Evolutionary conservation across 2,888 invertebrate genomes (phyloP), one percentile per base, ranked within the genome.

Genomic region (Aphidius colemani): DNA sequence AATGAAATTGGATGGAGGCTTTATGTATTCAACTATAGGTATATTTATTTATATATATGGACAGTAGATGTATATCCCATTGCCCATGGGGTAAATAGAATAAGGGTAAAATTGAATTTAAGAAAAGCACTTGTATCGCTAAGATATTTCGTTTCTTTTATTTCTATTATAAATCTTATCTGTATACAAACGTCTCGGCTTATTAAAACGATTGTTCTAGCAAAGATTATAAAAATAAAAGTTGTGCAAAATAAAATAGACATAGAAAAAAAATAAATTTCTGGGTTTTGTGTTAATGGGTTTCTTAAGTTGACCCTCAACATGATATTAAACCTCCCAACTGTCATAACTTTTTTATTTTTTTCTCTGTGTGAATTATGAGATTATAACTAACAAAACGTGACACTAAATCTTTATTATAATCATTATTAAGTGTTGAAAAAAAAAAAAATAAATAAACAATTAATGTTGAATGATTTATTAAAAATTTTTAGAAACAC

Each of bases 291-390:
- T 30, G 1, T 72, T 76, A 75, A 75, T 75, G 74, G 74, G 30
- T 71, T 73, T 74, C 73, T 74, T 72, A 75, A 75, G 74, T 73
- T 69, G 69, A 72, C 63, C 66, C 63, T 44, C 51, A 11, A 50
- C 63, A 62, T 66, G 68, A 5, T 30, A 30, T 30, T 30, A 30
- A 30, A 4, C 30, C 30, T 30, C 30, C 3, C 62, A 51, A 9
- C 56, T 40, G 9, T 9, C 48, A n/a, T 8, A 9, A 11, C 11
- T 58, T 40, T 9, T 40, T 30, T 46, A 45, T 39, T 40, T 58
- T 44, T 50, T 49, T 59, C 50, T 13, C 43, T 53, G 30, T 39
- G 50, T 58, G 63, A 63, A 63, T 63, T 63, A 63, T 63, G 48
- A 30, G 30, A 46, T 63, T 58, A 59, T 63, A 59, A 63, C 63